A percentile compares a stretch with the other conserved stretches of the same genome.
Conservation (phyloP, 2,888 invertebrate species). For the Antheraea assamensis region DNA sequence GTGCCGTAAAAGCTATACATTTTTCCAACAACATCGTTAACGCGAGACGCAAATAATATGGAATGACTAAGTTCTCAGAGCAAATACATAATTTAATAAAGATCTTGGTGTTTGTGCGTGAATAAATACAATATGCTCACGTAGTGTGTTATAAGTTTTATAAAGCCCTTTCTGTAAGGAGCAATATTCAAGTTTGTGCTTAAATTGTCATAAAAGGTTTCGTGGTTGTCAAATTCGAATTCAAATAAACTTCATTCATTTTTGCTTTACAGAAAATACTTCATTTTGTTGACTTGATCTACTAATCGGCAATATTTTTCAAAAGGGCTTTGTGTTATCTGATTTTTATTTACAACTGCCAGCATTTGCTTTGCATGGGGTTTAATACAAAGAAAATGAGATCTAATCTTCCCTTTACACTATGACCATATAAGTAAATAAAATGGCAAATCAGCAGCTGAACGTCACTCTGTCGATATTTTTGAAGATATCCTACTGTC, state of each 20-base stretch:
- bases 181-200: background rate
- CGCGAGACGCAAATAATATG: background rate
- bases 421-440: too few species aligned
- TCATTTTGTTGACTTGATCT: too few species aligned
- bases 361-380: too few species aligned
- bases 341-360: too few species aligned
- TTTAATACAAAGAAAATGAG: too few species aligned
- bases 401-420: too few species aligned
- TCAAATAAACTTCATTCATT: background rate
- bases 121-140: background rate
- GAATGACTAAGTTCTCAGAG: constrained; percentile 5
- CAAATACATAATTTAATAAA: background rate
- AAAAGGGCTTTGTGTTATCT: too few species aligned
- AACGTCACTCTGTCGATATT: too few species aligned
- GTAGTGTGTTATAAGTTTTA: background rate
- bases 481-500: too few species aligned
- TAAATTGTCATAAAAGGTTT: background rate
- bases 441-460: too few species aligned
- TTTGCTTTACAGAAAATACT: background rate
- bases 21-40: constrained; percentile 14
- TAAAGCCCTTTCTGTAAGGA: background rate
- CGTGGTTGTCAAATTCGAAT: background rate
- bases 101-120: background rate
- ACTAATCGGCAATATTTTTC: too few species aligned
- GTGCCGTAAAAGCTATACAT: constrained; percentile 1